phyloP scores from a whole-genome alignment of 1,140 invertebrate genomes.

The Bombyx mori region DNA sequence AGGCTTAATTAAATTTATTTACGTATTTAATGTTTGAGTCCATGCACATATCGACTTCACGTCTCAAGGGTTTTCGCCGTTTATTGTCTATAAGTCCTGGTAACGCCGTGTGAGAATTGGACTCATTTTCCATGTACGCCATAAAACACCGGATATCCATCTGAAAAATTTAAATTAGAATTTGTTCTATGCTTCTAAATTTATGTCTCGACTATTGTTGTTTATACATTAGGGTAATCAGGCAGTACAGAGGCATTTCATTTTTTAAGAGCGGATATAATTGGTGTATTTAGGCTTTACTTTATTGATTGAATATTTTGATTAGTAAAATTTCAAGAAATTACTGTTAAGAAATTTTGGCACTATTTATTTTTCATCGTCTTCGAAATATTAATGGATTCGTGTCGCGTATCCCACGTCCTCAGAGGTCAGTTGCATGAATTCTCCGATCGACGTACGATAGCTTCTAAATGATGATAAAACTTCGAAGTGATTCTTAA shows the following conservation, averaged over 20 bases:
- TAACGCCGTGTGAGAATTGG: no score
- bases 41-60: no score
- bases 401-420: conserved; percentile 18
- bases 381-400: conserved; percentile 10
- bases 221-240: no score
- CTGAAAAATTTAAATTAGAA: no score
- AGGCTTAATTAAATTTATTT: no score
- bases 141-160: no score
- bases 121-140: no score
- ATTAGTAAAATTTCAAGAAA: background rate
- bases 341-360: background rate
- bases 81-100: no score
- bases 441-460: conserved; percentile 31
- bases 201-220: no score
- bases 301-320: background rate
- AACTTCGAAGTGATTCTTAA: conserved; percentile 15
- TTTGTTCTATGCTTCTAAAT: no score
- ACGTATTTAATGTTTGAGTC: no score
- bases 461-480: conserved; percentile 19
- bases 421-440: conserved; percentile 35
- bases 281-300: background rate
- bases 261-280: background rate
- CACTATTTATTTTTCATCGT: conserved; percentile 7
- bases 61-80: no score
- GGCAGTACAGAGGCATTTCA: background rate